Conservation (phyloP, 2,113 vertebrate species). For the Antidorcas marsupialis region DNA sequence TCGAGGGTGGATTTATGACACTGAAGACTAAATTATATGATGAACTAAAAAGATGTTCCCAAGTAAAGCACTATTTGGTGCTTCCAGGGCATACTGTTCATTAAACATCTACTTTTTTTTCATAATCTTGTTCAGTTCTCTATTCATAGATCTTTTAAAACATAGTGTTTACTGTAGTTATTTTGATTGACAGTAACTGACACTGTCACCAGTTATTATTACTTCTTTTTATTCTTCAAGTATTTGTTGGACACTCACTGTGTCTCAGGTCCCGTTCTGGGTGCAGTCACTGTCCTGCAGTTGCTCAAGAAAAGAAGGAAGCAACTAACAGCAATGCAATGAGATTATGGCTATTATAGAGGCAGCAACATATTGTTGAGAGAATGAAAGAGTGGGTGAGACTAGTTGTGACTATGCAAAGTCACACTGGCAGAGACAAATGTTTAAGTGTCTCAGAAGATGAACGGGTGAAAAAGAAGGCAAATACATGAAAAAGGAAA, state of each 20-base stretch:
- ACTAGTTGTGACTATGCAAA: neutral
- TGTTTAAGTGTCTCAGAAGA: neutral
- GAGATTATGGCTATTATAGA: neutral
- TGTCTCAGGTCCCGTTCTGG: neutral
- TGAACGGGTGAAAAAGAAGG: neutral
- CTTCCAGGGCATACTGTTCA: neutral
- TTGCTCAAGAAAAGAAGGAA: neutral
- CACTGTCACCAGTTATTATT: neutral
- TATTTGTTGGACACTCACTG: neutral
- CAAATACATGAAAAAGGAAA: neutral
- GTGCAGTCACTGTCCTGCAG: neutral
- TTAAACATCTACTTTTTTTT: neutral
- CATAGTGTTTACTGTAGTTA: neutral
- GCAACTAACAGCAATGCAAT: neutral
- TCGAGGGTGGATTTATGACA: neutral
- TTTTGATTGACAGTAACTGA: neutral
- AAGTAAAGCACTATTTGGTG: neutral
- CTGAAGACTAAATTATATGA: neutral
- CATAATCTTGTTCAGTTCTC: neutral
- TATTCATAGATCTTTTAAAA: neutral
- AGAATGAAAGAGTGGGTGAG: neutral
- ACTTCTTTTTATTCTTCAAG: neutral
- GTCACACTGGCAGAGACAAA: neutral
- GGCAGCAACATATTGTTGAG: neutral
- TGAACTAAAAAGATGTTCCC: neutral